Conservation (phyloP, 37 sponge, comb jelly and placozoan species). For the Dysidea cf. avara region DNA sequence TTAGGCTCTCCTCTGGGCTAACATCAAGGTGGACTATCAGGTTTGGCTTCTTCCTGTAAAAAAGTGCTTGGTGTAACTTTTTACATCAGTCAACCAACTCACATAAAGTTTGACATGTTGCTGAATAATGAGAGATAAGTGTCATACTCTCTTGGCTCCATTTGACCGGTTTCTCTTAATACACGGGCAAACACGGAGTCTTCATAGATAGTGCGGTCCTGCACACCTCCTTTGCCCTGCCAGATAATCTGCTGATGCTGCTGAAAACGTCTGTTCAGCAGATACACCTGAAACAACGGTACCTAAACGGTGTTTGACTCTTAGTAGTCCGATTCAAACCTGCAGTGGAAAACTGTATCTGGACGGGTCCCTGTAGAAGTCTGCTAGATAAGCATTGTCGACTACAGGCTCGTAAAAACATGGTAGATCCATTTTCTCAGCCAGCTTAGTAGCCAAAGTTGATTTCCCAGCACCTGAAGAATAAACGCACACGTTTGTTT, state of each 20-base stretch:
- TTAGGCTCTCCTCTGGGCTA: constrained; percentile 87
- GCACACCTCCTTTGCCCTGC: constrained; percentile 94
- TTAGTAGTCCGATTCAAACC: constrained; percentile 19
- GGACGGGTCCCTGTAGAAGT: constrained; percentile 91
- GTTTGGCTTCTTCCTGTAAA: constrained; percentile 95
- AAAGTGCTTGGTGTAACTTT: background rate
- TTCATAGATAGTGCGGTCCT: constrained; percentile 96
- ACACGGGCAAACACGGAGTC: constrained; percentile 96
- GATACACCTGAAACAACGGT: constrained; percentile 73
- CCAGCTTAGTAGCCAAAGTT: constrained; percentile 87
- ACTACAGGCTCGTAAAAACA: constrained; percentile 93
- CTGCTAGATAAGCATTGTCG: constrained; percentile 86
- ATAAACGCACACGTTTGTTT: background rate
- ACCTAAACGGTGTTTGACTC: background rate
- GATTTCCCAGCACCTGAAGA: constrained; percentile 86
- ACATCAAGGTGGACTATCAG: constrained; percentile 95
- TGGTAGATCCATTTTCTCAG: constrained; percentile 88
- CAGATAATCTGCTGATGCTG: constrained; percentile 99
- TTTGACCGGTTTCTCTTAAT: constrained; percentile 80
- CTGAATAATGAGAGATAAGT: constrained; percentile 92
- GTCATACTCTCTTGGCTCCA: constrained; percentile 91
- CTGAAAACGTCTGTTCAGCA: constrained; percentile 90
- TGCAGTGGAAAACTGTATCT: constrained; percentile 94
- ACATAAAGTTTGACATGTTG: constrained; percentile 99
- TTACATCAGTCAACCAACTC: background rate